Conservation (phyloP, 2,888 invertebrate genomes). For the Taphrorychus bicolor region DNA sequence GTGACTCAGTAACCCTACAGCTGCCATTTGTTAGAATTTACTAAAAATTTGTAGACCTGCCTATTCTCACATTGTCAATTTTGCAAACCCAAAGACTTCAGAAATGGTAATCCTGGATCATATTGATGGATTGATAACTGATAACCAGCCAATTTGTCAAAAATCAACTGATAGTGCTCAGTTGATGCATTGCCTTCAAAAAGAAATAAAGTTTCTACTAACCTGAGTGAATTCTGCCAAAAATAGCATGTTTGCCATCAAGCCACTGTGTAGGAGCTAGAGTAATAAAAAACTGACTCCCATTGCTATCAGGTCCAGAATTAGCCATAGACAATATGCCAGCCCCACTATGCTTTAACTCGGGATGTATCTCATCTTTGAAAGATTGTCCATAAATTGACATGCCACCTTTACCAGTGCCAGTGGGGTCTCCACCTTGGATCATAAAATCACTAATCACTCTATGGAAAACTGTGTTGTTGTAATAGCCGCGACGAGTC, state of each 20-base stretch:
- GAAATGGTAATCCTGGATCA: no score
- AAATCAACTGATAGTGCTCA: no score
- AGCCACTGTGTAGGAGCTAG: conserved; percentile 97
- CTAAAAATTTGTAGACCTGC: no score
- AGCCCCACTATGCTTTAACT: conserved; percentile 93
- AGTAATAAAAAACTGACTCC: conserved; percentile 98
- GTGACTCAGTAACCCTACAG: no score
- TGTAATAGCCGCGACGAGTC: conserved; percentile 91
- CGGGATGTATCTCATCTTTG: conserved; percentile 93
- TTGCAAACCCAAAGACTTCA: background rate
- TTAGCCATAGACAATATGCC: conserved; percentile 98
- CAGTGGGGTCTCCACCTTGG: conserved; percentile 95
- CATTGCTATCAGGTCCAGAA: conserved; percentile 95
- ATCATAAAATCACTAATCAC: conserved; percentile 87
- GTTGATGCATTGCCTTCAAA: no score
- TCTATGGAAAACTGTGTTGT: conserved; percentile 94
- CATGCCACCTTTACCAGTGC: conserved; percentile 66
- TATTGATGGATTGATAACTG: no score
- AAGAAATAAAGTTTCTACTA: no score
- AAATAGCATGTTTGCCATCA: conserved; percentile 97
- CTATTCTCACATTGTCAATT: background rate
- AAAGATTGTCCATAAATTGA: conserved; percentile 97
- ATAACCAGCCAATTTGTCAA: no score
- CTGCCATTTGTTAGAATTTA: no score
- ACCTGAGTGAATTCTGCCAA: conserved; percentile 87